Base-by-base conservation (phyloP, 2,797 vertebrate species). In the Chromobotia macracanthus region DNA sequence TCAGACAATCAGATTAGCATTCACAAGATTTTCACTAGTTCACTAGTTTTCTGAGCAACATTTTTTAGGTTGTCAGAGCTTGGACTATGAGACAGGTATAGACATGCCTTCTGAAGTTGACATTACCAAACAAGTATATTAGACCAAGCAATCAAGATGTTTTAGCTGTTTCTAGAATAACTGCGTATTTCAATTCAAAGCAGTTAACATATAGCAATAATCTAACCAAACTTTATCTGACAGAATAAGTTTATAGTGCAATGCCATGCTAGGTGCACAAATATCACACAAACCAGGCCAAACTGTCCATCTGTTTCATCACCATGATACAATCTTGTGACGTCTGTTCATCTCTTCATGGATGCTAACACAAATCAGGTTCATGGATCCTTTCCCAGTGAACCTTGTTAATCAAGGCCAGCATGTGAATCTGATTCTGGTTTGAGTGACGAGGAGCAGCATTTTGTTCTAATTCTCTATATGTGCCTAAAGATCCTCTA, bases 221-320 rank as follows among this genome's bases (percentile, higher is more conserved):
- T 5, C 55, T 15, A n/a, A 25, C 21, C 15, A n/a, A 25, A 13
- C 23, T 5, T 28, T 31, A 28, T 31, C 9, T 51, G 51, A 16
- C 46, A 50, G 67, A n/a, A 8, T 10, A 68, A 67, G 23, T 50
- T 51, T 50, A n/a, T n/a, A 31, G 46, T 23, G n/a, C n/a, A 8
- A 5, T 60, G 21, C 25, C 21, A 25, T 60, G 23, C 56, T 6
- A 56, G 19, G 19, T 11, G 55, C 21, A 21, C 55, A 0, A 11
- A 58, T 10, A 58, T 58, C 55, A 23, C 55, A 58, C 3, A 13
- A 58, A 12, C 55, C 10, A 1, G 11, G 19, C 55, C 55, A 58
- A 58, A 60, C n/a, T n/a, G 23, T 16, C 55, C 23, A 73, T 73
- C 71, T 61, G 56, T 41, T 72, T 18, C 35, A 25, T 72, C 55